Base-by-base conservation (phyloP, 2,797 vertebrate genomes). In the Enteromius thamalakanensis region DNA sequence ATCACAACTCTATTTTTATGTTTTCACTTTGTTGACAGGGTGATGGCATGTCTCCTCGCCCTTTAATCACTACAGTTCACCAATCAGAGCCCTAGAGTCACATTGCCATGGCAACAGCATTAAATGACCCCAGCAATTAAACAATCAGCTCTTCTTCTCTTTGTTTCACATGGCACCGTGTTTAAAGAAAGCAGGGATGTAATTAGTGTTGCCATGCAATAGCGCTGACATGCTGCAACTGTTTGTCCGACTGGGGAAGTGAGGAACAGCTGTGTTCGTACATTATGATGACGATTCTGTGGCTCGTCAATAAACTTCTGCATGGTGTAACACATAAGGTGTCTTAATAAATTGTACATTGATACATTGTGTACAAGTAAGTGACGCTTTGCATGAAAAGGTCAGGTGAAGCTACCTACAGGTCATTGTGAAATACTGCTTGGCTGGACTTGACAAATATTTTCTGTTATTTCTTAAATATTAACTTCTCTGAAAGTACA, bases 101-200 rank as follows among this genome's bases (percentile, higher is more conserved):
- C 80, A 93, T 94, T 96, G 92, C 94, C 91, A 95, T 95, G 94
- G 94, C 88, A 93, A 95, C 93, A 82, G 58, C 21, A 80, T 69
- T 89, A 92, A 94, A 92, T 85, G 90, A 92, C 89, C 92, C 92
- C 91, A 93, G 93, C 96, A 95, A 97, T 97, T 96, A 97, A 94
- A 94, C 94, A 94, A 93, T 95, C 94, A 94, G 91, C 94, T 94
- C 93, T 86, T 77, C 91, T 89, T 91, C 90, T 93, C 90, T 92
- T 93, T 95, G 93, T 94, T 92, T 92, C 86, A 77, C 90, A 45
- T 23, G 91, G 93, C 89, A 91, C 92, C 88, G 90, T 89, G 92
- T 93, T 93, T 91, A 91, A 89, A 91, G 84, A 83, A 82, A 92
- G 91, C 90, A 79, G 89, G 85, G 86, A 89, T 95, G 89, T 96